A percentile compares a stretch with the other conserved stretches of the same genome.
Conservation (phyloP, 2,113 vertebrate genomes). For the Dicrurus megarhynchus region DNA sequence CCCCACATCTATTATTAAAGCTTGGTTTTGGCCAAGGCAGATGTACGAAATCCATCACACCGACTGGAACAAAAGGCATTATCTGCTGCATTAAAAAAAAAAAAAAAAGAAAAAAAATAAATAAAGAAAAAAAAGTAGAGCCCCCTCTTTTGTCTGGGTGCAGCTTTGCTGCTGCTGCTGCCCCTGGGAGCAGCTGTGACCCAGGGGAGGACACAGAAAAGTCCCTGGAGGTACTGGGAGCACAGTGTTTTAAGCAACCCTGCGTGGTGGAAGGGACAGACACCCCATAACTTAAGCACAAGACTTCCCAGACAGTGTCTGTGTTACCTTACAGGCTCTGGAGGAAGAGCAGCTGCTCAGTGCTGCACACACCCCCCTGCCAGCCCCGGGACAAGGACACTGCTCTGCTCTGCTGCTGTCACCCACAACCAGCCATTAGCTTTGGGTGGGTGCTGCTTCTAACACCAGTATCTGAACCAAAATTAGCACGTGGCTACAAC, state of each 20-base stretch:
- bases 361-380: rapidly evolving
- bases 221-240: neutral
- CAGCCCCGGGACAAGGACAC: neutral
- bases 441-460: neutral
- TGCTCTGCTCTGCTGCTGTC: neutral
- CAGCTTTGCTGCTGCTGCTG: neutral
- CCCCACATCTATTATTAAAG: neutral
- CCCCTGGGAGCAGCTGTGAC: rapidly evolving
- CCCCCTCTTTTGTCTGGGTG: neutral
- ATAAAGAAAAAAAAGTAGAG: rapidly evolving
- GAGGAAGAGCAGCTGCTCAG: neutral
- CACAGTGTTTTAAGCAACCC: neutral
- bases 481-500: neutral
- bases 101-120: neutral
- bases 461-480: neutral
- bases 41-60: neutral
- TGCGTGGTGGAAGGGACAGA: neutral
- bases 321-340: rapidly evolving
- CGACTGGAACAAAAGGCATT: neutral
- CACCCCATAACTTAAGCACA: too few relatives aligned
- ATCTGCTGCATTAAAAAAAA: neutral
- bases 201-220: neutral
- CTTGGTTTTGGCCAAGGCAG: neutral
- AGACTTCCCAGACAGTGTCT: rapidly evolving
- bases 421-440: rapidly evolving